Conservation (phyloP, 2,888 invertebrate genomes). For the Lysandra bellargus region DNA sequence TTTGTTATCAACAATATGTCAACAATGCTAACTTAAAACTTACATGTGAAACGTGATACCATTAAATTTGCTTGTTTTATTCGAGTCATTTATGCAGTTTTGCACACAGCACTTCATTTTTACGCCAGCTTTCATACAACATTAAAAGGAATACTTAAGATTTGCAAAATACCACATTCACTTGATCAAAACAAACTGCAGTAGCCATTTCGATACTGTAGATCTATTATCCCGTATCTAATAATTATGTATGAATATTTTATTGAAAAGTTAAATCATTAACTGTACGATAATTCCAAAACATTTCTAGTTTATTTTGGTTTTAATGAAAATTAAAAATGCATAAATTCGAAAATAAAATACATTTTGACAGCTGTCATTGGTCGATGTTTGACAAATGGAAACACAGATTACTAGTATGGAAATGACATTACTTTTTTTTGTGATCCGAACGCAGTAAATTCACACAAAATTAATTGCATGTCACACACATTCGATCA, state of each 20-base stretch:
- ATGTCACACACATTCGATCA: too few relatives aligned
- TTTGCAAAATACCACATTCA: background rate
- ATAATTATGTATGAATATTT: background rate
- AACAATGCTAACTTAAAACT: conserved; percentile 43
- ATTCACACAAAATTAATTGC: too few relatives aligned
- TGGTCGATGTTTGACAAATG: too few relatives aligned
- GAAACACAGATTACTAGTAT: too few relatives aligned
- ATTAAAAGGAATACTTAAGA: background rate
- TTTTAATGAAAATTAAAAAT: background rate
- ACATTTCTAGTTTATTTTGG: background rate
- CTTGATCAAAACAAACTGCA: background rate
- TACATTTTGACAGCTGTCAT: background rate
- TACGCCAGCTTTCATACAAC: conserved; percentile 17
- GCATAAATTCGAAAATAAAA: background rate
- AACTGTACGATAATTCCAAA: background rate
- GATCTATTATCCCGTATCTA: background rate
- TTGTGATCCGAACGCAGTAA: too few relatives aligned
- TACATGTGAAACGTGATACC: conserved; percentile 68
- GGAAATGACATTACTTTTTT: too few relatives aligned
- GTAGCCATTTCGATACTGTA: background rate
- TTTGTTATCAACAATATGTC: background rate
- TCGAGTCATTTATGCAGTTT: conserved; percentile 59
- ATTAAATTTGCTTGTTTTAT: conserved; percentile 54
- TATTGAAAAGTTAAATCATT: background rate
- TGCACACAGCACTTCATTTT: conserved; percentile 64